Evolutionary conservation across 2,888 invertebrate genomes (phyloP).

Genomic region (Amphimallon solstitiale): DNA sequence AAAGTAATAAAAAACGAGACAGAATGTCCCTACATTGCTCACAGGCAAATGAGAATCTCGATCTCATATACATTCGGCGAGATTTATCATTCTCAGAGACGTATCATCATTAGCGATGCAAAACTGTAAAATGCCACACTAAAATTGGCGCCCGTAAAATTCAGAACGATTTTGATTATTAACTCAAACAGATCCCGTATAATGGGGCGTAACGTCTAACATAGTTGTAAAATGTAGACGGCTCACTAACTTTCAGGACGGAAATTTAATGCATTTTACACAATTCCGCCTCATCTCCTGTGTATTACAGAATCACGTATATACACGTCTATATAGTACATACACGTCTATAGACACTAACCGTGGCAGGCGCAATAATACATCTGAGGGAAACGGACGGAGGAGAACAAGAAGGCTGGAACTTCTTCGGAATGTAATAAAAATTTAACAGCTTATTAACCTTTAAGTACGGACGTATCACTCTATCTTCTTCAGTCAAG

Average conservation of each 20-base stretch:
- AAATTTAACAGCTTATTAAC: constrained; percentile 31
- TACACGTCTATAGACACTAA: no score
- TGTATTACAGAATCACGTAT: constrained; percentile 8
- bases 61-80: not conserved
- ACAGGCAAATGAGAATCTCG: not conserved
- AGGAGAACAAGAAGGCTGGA: not conserved
- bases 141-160: constrained; percentile 10
- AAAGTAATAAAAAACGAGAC: no score
- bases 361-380: not conserved
- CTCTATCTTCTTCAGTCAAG: not conserved
- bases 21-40: no score
- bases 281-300: not conserved
- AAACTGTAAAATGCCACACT: constrained; percentile 1
- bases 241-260: not conserved
- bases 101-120: constrained; percentile 2
- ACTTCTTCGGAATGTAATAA: constrained; percentile 7
- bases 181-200: constrained; percentile 15
- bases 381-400: not conserved
- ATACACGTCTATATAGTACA: not conserved
- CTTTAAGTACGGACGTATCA: constrained; percentile 17
- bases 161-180: constrained; percentile 12
- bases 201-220: not conserved
- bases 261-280: constrained; percentile 22
- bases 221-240: constrained; percentile 17
- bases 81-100: not conserved